Base-by-base conservation (phyloP, 2,888 invertebrate species). In the Caenorhabditis panamensis region DNA sequence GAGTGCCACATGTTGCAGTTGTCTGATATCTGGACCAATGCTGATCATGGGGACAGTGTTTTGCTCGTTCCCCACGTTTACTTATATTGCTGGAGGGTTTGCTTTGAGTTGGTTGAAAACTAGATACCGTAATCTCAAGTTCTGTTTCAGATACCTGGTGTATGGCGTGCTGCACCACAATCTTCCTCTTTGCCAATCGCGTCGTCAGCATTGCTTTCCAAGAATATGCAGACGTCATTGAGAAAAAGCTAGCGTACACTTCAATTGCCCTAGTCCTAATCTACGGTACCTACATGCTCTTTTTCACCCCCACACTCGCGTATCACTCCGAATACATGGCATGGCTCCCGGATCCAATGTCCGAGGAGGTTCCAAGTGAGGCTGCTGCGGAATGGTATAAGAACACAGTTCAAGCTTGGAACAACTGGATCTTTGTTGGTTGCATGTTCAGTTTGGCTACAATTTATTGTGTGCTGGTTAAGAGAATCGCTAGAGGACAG, bases 371-470 rank as follows among this genome's bases (percentile, higher is more conserved):
- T 5, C 24, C 49, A n/a, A 36, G 41, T 1, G 47, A 28, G 20
- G 68, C 20, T 24, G 68, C 68, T 0, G 24, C 31, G 2, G 51
- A 59, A 11, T 58, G 64, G 72, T 72, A 72, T 37, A 56, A 58
- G 24, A 63, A 72, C 24, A 58, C 47, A 4, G 47, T 58, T 8
- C 73, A 66, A 61, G 53, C 73, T 1, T 75, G 73, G 73, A 75
- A 75, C 53, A 75, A 75, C 24, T 66, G 66, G 66, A 59, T 66
- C 16, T 75, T 75, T 31, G 73, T 75, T 18, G 31, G 49, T 8
- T 66, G 59, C 28, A 75, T 75, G 66, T 75, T 75, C 41, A 18
- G 66, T 0, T 26, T 75, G 0, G 66, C 66, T 26, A 63, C 72
- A 2, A 22, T 64, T 11, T 72, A 72, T 26, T 72, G 56, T 16